These are phyloP conservation scores for Epicampocera succincta DNA, from an alignment of 2,888 invertebrate species.

Conservation along the genomic window DNA sequence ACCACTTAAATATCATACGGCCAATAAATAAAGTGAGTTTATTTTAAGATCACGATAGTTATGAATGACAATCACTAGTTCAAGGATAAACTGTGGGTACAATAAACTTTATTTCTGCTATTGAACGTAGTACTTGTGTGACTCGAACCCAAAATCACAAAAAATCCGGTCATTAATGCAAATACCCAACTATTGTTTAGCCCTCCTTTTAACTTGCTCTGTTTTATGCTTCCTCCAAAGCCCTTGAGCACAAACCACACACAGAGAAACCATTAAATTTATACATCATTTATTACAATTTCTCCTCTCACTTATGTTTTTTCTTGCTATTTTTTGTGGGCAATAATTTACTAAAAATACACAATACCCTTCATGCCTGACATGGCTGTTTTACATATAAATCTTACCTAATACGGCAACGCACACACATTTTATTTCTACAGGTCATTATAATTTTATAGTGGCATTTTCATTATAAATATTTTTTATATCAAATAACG, in stretches of 20 bases:
- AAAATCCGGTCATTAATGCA: too few species aligned
- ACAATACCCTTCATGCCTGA: constrained; percentile 1
- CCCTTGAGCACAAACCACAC: not conserved
- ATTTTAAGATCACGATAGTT: too few species aligned
- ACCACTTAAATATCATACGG: too few species aligned
- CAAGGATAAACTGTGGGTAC: too few species aligned
- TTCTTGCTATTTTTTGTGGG: not conserved
- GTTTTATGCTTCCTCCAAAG: too few species aligned
- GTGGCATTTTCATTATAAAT: constrained; percentile 9
- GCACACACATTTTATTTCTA: constrained; percentile 18
- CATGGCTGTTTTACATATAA: constrained; percentile 15
- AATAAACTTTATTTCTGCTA: too few species aligned
- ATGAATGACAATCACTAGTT: too few species aligned
- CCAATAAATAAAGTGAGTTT: too few species aligned
- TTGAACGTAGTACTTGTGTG: too few species aligned
- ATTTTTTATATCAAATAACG: not conserved
- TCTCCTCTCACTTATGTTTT: constrained; percentile 7
- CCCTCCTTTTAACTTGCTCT: too few species aligned
- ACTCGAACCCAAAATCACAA: too few species aligned
- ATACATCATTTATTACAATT: constrained; percentile 38
- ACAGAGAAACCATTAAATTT: constrained; percentile 20
- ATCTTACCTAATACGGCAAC: not conserved
- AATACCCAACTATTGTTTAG: too few species aligned
- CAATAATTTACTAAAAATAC: constrained; percentile 35
- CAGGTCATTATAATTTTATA: constrained; percentile 61